Evolutionary conservation across 2,113 vertebrate genomes (phyloP), one percentile per base, ranked within the genome.

Genomic region (Actinemys pallida): DNA sequence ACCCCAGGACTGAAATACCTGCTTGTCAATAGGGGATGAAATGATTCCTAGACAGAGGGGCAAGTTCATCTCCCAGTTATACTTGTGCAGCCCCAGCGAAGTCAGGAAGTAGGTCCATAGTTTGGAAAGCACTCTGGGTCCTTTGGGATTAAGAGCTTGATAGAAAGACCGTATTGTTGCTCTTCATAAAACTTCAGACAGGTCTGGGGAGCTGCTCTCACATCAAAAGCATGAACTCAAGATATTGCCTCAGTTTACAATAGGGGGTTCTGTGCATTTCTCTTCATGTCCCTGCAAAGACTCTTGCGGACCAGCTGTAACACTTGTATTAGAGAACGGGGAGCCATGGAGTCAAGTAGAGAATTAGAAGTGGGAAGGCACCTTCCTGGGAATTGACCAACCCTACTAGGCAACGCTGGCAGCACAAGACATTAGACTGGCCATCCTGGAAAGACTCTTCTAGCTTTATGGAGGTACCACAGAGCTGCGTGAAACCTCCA

Each of bases 41-140:
- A 78, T 25, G 24, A 78, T 47, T 27, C 25, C 42, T 78, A 47
- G 42, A 78, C 42, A 76, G 75, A 47, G 42, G 22, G 24, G 10
- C 42, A 78, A 47, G 42, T 25, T 78, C 75, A 29, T 45, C 75
- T 78, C 75, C 24, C 75, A 45, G 12, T 78, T 78, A 47, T 47
- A 29, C 12, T 78, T 78, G 24, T 47, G 45, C 24, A 27, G 42
- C 20, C 75, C 42, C 42, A 47, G 6, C 4, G 6, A 78, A 78
- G 29, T 85, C 0, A 0, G 25, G 31, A 14, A 2, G 50, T 59
- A 29, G 81, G 10, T 45, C 4, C 39, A 31, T 25, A 11, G 54
- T 8, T 81, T 69, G 81, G 29, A 47, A n/a, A 84, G 39, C 45
- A 3, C 24, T 42, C 29, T 2, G 1, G 17, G 42, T 47, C 42